Conservation (phyloP, 2,797 vertebrate species). For the Uromys caudimaculatus region DNA sequence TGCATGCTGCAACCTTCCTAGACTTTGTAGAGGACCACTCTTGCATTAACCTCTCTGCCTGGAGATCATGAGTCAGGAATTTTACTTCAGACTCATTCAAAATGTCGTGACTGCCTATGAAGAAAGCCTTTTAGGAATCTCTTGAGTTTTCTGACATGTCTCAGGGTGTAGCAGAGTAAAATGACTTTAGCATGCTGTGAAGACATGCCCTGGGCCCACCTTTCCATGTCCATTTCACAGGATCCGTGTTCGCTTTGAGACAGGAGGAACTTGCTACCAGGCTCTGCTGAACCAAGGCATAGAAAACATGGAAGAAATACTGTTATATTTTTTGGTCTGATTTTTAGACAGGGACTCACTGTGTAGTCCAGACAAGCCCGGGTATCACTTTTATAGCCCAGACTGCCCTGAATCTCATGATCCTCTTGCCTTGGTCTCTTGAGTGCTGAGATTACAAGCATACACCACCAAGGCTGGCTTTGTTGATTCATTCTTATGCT, state of each 20-base stretch:
- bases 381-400: not conserved
- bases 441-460: not conserved
- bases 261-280: conserved; percentile 33
- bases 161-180: not conserved
- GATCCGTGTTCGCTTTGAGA: not conserved
- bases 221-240: not conserved
- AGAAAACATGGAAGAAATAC: conserved; percentile 44
- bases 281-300: not conserved
- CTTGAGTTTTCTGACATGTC: not conserved
- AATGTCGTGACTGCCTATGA: conserved; percentile 22
- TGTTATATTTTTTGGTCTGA: not conserved
- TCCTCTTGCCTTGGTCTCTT: not conserved
- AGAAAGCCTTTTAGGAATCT: conserved; percentile 34
- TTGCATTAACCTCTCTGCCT: not conserved
- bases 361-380: not conserved
- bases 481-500: conserved; percentile 59
- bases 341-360: not conserved
- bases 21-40: not conserved
- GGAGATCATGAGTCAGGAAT: conserved; percentile 15
- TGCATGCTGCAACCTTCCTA: not conserved
- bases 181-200: not conserved
- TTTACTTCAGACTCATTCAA: conserved; percentile 50
- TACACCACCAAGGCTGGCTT: not conserved
- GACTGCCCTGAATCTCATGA: not conserved
- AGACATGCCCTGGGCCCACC: not conserved